A percentile compares a stretch with the other conserved stretches of the same genome.
These are phyloP conservation scores for Archocentrus centrarchus DNA, from an alignment of 2,113 vertebrate genomes.

Conservation along the genomic window DNA sequence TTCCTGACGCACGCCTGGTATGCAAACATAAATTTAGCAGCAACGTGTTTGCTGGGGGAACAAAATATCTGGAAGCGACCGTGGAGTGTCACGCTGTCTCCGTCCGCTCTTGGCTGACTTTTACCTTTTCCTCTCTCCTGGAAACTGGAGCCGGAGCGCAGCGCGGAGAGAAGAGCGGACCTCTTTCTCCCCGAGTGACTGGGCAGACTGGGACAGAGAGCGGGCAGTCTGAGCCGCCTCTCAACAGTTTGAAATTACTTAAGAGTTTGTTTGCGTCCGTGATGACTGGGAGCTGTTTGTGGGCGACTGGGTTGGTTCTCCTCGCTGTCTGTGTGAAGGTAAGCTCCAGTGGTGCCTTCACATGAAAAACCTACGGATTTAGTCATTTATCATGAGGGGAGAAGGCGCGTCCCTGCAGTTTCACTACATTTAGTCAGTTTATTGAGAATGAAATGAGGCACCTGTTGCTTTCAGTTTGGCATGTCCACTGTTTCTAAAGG, in stretches of 20 bases:
- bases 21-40: constrained; percentile 84
- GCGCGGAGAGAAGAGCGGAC: constrained; percentile 33
- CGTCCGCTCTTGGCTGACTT: constrained; percentile 51
- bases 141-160: constrained; percentile 48
- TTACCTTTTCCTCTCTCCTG: background rate
- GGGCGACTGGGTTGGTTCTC: constrained; percentile 55
- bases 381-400: background rate
- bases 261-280: constrained; percentile 21
- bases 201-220: constrained; percentile 31
- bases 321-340: constrained; percentile 67
- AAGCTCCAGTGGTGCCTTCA: constrained; percentile 17
- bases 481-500: background rate
- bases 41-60: constrained; percentile 78
- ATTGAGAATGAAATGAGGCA: constrained; percentile 3
- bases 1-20: constrained; percentile 77
- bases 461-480: constrained; percentile 25
- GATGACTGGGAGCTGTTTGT: constrained; percentile 64
- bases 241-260: background rate
- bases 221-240: constrained; percentile 1
- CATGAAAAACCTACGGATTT: background rate
- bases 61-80: constrained; percentile 72
- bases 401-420: constrained; percentile 3
- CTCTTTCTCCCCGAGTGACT: constrained; percentile 23
- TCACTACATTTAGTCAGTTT: background rate
- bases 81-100: constrained; percentile 71